These are phyloP conservation scores for Drosophila ezoana DNA, from an alignment of 2,888 invertebrate genomes.

Conservation along the genomic window DNA sequence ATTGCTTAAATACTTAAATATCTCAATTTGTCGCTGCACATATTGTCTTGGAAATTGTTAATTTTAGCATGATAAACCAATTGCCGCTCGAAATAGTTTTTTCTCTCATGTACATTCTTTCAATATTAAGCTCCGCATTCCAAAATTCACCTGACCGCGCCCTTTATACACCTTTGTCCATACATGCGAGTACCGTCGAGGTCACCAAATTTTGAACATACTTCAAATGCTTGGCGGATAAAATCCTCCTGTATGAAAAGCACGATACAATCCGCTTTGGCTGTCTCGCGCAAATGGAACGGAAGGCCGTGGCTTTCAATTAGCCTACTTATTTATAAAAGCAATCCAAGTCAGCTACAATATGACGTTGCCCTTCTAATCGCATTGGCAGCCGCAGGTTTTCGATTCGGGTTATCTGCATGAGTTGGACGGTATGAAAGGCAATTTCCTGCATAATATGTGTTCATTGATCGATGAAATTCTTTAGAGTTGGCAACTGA, in stretches of 20 bases:
- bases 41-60: background rate
- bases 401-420: conserved; percentile 32
- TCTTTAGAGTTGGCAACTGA: too few relatives aligned
- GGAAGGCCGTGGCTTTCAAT: conserved; percentile 67
- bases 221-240: conserved; percentile 37
- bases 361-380: conserved; percentile 58
- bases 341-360: conserved; percentile 31
- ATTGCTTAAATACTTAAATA: conserved; percentile 12
- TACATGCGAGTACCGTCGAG: conserved; percentile 27
- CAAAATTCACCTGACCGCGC: conserved; percentile 42
- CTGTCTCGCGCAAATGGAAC: conserved; percentile 50
- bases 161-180: conserved; percentile 10
- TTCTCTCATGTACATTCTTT: background rate
- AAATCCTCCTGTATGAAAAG: conserved; percentile 51
- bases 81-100: background rate
- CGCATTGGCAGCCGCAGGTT: conserved; percentile 40
- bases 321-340: conserved; percentile 52
- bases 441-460: conserved; percentile 11
- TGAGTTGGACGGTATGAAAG: conserved; percentile 5
- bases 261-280: conserved; percentile 55
- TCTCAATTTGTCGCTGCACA: conserved; percentile 1
- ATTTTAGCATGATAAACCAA: background rate
- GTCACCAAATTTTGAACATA: conserved; percentile 36
- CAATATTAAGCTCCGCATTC: conserved; percentile 20
- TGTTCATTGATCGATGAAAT: too few relatives aligned